These are phyloP conservation scores for Notarius lentiginosus DNA, from an alignment of 2,113 vertebrate species.

Conservation along the genomic window DNA sequence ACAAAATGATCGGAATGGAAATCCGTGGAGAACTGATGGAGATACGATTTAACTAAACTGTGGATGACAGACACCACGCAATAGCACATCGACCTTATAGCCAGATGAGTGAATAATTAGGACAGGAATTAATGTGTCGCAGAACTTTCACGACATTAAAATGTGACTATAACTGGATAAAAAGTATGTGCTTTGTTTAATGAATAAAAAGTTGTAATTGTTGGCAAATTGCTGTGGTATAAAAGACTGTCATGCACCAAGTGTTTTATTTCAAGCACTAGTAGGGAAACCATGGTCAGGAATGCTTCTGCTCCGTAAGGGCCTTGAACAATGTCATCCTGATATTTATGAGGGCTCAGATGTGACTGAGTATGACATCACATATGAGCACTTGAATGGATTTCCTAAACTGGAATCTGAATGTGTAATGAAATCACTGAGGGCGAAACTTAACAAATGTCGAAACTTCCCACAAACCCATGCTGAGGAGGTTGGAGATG, in stretches of 20 bases:
- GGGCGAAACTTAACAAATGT: not conserved
- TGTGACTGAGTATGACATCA: not conserved
- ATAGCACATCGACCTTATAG: too few species aligned
- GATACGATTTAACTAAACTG: too few species aligned
- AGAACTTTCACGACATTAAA: not conserved
- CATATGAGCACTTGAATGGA: not conserved
- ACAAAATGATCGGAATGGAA: too few species aligned
- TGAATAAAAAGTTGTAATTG: not conserved
- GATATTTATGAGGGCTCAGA: not conserved
- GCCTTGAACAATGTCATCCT: not conserved
- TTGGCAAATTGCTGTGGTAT: not conserved
- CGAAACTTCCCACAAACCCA: slow-evolving; percentile 12
- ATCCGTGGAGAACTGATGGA: too few species aligned
- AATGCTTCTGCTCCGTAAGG: not conserved
- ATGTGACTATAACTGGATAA: not conserved
- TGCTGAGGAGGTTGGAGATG: slow-evolving; percentile 4
- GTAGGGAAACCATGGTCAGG: not conserved
- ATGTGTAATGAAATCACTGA: not conserved
- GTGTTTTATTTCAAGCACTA: not conserved
- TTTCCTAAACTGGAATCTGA: not conserved
- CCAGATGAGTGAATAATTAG: too few species aligned
- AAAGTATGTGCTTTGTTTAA: not conserved
- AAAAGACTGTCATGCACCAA: not conserved
- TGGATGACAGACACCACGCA: too few species aligned
- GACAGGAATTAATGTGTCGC: not conserved